Conservation (phyloP, 2,888 invertebrate species). For the Xylota sylvarum region DNA sequence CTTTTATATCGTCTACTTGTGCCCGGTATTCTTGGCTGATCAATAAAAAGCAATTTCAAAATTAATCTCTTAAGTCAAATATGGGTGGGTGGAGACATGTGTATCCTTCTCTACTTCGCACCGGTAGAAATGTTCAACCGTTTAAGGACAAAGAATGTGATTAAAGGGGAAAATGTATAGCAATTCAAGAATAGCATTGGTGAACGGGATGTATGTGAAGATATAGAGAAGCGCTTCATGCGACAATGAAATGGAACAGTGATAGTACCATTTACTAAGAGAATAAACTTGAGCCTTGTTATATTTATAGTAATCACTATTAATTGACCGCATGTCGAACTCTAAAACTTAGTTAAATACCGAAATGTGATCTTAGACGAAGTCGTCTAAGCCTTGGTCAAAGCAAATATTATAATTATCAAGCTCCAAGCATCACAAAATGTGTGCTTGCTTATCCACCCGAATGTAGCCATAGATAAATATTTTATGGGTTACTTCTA, state of each 20-base stretch:
- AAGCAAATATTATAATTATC: no score
- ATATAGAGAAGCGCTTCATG: not conserved
- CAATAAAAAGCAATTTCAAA: constrained; percentile 76
- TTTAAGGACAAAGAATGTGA: constrained; percentile 48
- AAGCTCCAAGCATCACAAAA: no score
- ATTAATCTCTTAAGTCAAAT: constrained; percentile 65
- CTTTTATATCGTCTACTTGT: not conserved
- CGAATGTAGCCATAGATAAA: no score
- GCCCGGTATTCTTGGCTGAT: constrained; percentile 17
- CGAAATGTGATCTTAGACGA: no score
- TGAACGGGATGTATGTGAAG: constrained; percentile 8
- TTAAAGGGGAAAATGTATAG: constrained; percentile 27
- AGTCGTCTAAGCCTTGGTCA: no score
- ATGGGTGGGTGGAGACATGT: constrained; percentile 2
- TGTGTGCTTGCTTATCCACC: no score
- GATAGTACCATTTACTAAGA: no score
- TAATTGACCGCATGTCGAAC: no score
- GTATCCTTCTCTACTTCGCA: not conserved
- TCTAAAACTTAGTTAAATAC: no score
- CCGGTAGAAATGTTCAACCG: constrained; percentile 15
- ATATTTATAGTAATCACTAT: no score
- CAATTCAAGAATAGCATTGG: constrained; percentile 15
- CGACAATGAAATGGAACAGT: not conserved
- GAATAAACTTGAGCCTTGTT: no score
- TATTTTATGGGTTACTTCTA: no score